Base-by-base conservation (phyloP, 2,888 invertebrate species). In the Lordiphosa fenestrarum region DNA sequence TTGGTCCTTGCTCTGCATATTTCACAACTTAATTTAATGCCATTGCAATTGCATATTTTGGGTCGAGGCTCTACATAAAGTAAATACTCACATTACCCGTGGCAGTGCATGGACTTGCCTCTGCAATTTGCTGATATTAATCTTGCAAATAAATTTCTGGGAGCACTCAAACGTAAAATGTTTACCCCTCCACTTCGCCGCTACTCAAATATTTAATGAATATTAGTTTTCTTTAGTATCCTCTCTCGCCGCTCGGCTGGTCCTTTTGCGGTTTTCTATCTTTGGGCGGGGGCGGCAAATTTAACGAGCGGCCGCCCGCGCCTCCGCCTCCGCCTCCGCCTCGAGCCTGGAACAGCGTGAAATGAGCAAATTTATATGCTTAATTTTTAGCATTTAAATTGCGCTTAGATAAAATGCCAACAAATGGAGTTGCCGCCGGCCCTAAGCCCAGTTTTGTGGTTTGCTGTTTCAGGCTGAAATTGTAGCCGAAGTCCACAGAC, bases 11-110 rank as follows among this genome's bases (percentile, higher is more conserved):
- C 52, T 71, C 52, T 71, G 61, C 60, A 82, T 78, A 77, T 82
- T 78, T 77, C 61, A 61, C 58, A 82, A 71, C 73, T 82, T 71
- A 71, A 75, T 78, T 78, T 78, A 78, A 66, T 69, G 69, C 73
- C 72, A 52, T 70, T 62, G 58, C 57, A 46, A 46, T 41, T 77
- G 63, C 69, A 81, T 77, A 81, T 66, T 81, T 76, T 60, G 21
- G 82, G 69, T 50, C 53, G 30, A 62, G 49, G 40, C 38, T 51
- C 36, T 51, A 51, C 53, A 55, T 42, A 60, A 69, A 44, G 59
- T 57, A 46, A 66, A 66, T 50, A 54, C 25, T 25, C 25, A 25
- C 6, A 25, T 25, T 25, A 25, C 25, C 6, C 6, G 25, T 25
- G 25, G 25, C 25, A 25, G 25, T 25, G 25, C 49, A 58, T 58